These are phyloP conservation scores for Tetramorium parvispinum DNA, from an alignment of 1,140 invertebrate species.

Conservation along the genomic window DNA sequence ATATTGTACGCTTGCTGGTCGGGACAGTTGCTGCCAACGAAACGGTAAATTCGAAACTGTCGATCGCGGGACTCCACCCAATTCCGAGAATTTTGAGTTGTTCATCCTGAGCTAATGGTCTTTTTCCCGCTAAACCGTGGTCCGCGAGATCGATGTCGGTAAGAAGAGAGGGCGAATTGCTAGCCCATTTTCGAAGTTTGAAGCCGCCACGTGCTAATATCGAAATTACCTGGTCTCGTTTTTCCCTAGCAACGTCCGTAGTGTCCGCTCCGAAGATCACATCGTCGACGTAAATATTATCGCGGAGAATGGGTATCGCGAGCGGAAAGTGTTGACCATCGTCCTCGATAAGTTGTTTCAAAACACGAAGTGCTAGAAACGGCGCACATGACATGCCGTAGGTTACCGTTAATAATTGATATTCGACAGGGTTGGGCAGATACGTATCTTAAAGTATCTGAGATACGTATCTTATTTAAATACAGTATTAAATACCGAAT, in stretches of 20 bases:
- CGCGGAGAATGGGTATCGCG: rapidly evolving
- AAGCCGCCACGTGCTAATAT: neutral
- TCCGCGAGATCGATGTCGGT: neutral
- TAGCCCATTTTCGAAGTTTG: neutral
- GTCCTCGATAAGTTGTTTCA: neutral
- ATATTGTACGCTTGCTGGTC: neutral
- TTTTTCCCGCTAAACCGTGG: neutral
- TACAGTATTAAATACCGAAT: slow-evolving; percentile 3
- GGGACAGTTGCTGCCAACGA: rapidly evolving
- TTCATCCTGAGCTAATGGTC: neutral
- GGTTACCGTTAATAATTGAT: neutral
- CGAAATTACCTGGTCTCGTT: neutral
- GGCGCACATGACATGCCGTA: neutral
- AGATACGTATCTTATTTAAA: neutral
- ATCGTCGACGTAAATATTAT: neutral
- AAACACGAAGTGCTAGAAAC: neutral
- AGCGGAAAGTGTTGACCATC: neutral
- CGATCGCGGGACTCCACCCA: neutral
- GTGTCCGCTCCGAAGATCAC: neutral
- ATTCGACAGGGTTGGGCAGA: neutral
- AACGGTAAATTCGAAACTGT: neutral
- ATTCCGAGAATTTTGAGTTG: neutral
- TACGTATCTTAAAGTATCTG: too few species aligned
- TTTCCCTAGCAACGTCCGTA: too few species aligned
- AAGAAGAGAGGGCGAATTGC: neutral